Evolutionary conservation across 2,888 invertebrate genomes (phyloP), one percentile per base, ranked within the genome.

Genomic region (Falcaria lacertinaria): DNA sequence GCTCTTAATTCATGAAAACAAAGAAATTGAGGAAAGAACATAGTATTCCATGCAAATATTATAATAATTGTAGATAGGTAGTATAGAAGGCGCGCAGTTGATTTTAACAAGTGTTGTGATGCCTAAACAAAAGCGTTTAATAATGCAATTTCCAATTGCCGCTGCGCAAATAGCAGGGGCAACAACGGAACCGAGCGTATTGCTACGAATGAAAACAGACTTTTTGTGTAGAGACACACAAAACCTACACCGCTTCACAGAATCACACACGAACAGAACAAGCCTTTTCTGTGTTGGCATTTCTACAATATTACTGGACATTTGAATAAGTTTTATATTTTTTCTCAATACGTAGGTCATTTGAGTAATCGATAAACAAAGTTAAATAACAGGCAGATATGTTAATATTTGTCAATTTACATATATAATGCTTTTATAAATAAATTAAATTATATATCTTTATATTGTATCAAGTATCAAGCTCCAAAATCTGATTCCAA

Each of bases 121-220:
- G 74, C 69, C 80, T 80, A 89, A 89, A 90, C 89, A 90, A 89
- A 85, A 83, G 81, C 75, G 61, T 61, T 89, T 88, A 89, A 90
- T 90, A 89, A 90, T 90, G 89, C 89, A 90, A 72, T 87, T 86
- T 90, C 80, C 89, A 89, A 90, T 90, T 89, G 89, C 72, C 81
- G 77, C 77, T 81, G 79, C 54, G 75, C 85, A 89, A 89, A 89
- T 87, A 89, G 54, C 76, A 68, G 75, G 83, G 82, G 80, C 71
- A 65, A 67, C 73, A 74, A 65, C 74, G 65, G 60, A 66, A 64
- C 60, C 47, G 60, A 60, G 63, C 60, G 64, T 64, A 66, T 68
- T 62, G 68, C 66, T 57, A 61, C 60, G 55, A 64, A 68, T 66
- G 69, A 34, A 69, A 59, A 66, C 68, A 65, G 53, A 66, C 64